phyloP scores from a whole-genome alignment of 2,888 invertebrate genomes.

The Romanomermis culicivorax region DNA sequence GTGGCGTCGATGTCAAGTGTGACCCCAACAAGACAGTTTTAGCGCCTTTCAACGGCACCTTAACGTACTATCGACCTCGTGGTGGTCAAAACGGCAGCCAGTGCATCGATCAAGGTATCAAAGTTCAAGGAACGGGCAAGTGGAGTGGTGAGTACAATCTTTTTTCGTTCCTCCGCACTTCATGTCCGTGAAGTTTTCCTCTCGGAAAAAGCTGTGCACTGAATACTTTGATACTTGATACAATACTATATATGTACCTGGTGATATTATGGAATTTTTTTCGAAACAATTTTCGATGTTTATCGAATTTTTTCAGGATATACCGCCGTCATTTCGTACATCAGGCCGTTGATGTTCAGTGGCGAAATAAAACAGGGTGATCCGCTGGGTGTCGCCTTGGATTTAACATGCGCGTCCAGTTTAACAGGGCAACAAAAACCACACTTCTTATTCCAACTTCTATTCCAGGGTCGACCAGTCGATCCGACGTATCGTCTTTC shows the following conservation, averaged over 20 bases:
- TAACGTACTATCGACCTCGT: slow-evolving; percentile 12
- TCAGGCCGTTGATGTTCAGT: slow-evolving; percentile 21
- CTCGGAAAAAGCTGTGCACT: too few relatives aligned
- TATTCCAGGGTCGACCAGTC: slow-evolving; percentile 19
- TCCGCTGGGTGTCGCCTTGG: slow-evolving; percentile 16
- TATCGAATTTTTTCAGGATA: too few relatives aligned
- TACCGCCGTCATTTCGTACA: slow-evolving; percentile 21
- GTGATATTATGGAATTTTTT: too few relatives aligned
- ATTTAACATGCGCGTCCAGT: background rate
- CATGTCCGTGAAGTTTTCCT: too few relatives aligned
- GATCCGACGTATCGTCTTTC: slow-evolving; percentile 25
- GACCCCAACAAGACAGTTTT: background rate
- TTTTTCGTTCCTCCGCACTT: background rate
- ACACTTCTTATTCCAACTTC: slow-evolving; percentile 13
- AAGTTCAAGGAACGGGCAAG: slow-evolving; percentile 24
- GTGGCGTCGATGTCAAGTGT: slow-evolving; percentile 6
- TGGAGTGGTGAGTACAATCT: slow-evolving; percentile 20
- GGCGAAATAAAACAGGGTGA: slow-evolving; percentile 20
- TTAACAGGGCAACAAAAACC: background rate
- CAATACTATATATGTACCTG: too few relatives aligned
- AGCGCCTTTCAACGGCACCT: slow-evolving; percentile 6
- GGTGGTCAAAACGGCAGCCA: slow-evolving; percentile 16
- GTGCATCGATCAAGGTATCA: slow-evolving; percentile 24
- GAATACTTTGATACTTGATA: too few relatives aligned
- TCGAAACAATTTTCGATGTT: too few relatives aligned